These are phyloP conservation scores for Passerina amoena DNA, from an alignment of 2,113 vertebrate species.

Conservation along the genomic window DNA sequence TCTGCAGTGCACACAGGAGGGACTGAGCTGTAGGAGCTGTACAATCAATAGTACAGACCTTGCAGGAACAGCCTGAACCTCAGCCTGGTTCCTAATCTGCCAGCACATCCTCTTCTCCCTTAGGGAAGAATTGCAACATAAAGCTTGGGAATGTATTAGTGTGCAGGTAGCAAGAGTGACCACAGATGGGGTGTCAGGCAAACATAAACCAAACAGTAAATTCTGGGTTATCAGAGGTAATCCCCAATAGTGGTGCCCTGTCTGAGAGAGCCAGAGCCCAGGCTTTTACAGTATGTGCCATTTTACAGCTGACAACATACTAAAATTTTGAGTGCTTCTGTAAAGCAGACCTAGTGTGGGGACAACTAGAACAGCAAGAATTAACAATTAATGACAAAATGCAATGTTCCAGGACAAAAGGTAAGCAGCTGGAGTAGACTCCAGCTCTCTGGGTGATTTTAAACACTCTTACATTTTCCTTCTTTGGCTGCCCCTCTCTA, in stretches of 20 bases:
- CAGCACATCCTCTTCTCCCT: background rate
- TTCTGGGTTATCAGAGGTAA: background rate
- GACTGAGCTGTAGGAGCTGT: background rate
- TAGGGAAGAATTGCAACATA: background rate
- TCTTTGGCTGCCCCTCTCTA: background rate
- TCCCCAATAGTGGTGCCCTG: background rate
- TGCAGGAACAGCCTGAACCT: background rate
- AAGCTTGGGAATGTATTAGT: background rate
- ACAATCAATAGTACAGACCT: background rate
- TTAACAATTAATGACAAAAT: background rate
- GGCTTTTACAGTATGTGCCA: background rate
- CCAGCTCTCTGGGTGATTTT: background rate
- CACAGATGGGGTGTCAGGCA: background rate
- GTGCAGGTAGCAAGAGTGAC: background rate
- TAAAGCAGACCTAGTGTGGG: background rate
- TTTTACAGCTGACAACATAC: background rate
- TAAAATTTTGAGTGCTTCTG: background rate
- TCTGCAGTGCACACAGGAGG: background rate
- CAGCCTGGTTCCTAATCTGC: background rate
- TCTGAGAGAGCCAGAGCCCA: background rate
- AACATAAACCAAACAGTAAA: background rate
- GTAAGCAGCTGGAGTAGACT: background rate
- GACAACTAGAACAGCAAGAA: background rate
- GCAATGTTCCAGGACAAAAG: background rate
- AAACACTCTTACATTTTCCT: background rate